Evolutionary conservation across 2,888 invertebrate species (phyloP).

Genomic region (Spilarctia lutea): DNA sequence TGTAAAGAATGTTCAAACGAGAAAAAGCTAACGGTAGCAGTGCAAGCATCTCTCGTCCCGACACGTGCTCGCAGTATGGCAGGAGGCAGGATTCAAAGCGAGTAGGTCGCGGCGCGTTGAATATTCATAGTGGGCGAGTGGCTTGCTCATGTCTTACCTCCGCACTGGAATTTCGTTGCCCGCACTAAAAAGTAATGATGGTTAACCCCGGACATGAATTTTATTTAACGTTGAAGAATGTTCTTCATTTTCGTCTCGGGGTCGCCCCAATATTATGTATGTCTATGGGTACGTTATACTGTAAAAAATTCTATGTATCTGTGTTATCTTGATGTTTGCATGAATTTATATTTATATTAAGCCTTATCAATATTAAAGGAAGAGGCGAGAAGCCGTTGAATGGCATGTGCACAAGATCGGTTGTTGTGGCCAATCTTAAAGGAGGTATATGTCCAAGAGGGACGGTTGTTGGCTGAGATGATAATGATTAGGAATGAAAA

Average conservation of each 20-base stretch:
- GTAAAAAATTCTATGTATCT: not conserved
- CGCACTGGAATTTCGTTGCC: slow-evolving; percentile 2
- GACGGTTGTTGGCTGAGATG: no score
- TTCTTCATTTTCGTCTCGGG: not conserved
- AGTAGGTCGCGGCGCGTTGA: slow-evolving; percentile 10
- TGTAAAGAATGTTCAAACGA: not conserved
- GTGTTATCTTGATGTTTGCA: not conserved
- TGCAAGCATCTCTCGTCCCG: not conserved
- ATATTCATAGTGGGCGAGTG: slow-evolving; percentile 14
- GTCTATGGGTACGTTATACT: not conserved
- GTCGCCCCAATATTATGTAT: not conserved
- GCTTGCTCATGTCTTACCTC: slow-evolving; percentile 9
- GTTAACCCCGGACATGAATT: not conserved
- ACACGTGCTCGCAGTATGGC: not conserved
- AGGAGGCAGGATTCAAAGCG: slow-evolving; percentile 13
- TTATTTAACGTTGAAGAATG: slow-evolving; percentile 1
- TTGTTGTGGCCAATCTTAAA: no score
- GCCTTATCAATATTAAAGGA: not conserved
- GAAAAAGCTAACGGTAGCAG: not conserved
- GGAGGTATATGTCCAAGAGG: no score
- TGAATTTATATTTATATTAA: not conserved
- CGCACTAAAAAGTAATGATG: slow-evolving; percentile 8
- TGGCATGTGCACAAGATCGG: no score
- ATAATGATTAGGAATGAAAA: no score
- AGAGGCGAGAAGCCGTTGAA: no score